These are phyloP conservation scores for Lutjanus campechanus DNA, from an alignment of 2,797 vertebrate genomes.

Conservation along the genomic window DNA sequence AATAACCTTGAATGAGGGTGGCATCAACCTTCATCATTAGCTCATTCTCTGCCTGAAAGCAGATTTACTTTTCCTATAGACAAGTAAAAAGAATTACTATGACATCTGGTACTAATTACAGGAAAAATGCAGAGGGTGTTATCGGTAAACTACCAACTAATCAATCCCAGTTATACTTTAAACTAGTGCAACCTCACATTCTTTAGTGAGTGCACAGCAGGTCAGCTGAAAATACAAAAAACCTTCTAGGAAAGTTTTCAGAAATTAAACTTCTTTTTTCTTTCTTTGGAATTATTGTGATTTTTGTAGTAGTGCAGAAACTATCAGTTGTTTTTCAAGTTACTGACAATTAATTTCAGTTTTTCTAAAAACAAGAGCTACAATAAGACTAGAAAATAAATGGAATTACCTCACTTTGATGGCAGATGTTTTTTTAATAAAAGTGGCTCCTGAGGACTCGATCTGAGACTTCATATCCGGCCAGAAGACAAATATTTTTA, in stretches of 20 bases:
- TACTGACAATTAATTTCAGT: neutral
- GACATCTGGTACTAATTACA: too few relatives aligned
- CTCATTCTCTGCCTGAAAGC: neutral
- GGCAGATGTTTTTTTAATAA: neutral
- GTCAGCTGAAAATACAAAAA: neutral
- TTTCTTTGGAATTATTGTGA: neutral
- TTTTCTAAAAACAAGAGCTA: neutral
- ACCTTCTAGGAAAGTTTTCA: too few relatives aligned
- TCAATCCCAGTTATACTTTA: too few relatives aligned
- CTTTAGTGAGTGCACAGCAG: neutral
- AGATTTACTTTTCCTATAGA: neutral
- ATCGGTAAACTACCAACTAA: too few relatives aligned
- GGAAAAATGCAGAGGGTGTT: too few relatives aligned
- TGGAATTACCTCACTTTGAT: neutral
- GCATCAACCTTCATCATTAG: neutral
- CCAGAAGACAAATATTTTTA: neutral
- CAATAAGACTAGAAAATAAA: neutral
- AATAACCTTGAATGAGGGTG: too few relatives aligned
- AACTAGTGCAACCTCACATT: neutral
- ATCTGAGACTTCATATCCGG: neutral
- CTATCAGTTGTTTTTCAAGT: neutral
- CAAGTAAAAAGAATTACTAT: neutral
- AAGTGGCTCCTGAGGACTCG: neutral
- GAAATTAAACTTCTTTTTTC: neutral
- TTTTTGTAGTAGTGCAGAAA: neutral